Evolutionary conservation across 2,888 invertebrate genomes (phyloP).

Genomic region (Drosophila putrida): DNA sequence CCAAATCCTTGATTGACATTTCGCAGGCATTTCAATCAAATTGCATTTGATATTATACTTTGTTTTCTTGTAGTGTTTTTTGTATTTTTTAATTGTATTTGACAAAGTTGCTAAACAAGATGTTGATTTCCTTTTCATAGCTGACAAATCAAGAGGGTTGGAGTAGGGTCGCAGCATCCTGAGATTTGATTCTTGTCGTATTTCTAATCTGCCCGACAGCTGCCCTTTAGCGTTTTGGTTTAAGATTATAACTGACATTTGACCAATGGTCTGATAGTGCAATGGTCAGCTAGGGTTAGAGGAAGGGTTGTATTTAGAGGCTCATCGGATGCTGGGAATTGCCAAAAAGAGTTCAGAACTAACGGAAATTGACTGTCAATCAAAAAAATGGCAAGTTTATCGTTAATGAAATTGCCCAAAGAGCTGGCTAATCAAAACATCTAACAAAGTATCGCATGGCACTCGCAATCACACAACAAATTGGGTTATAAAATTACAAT

Average conservation of each 20-base stretch:
- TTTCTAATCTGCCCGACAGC: slow-evolving; percentile 42
- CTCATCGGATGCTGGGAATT: slow-evolving; percentile 1
- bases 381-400: slow-evolving; percentile 10
- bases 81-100: slow-evolving; percentile 70
- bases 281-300: slow-evolving; percentile 36
- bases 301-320: slow-evolving; percentile 50
- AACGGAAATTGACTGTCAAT: slow-evolving; percentile 25
- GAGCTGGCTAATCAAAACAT: slow-evolving; percentile 56
- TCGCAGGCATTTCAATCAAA: slow-evolving; percentile 73
- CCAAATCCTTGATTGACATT: slow-evolving; percentile 70
- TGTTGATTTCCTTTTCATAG: slow-evolving; percentile 44
- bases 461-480: slow-evolving; percentile 59
- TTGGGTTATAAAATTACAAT: slow-evolving; percentile 77
- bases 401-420: slow-evolving; percentile 19
- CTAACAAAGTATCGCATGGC: slow-evolving; percentile 58
- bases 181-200: slow-evolving; percentile 2
- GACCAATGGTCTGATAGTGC: slow-evolving; percentile 57
- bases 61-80: slow-evolving; percentile 17
- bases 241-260: slow-evolving; percentile 67
- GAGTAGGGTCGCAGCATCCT: slow-evolving; percentile 54
- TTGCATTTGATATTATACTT: slow-evolving; percentile 49
- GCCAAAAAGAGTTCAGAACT: slow-evolving; percentile 2
- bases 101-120: slow-evolving; percentile 77
- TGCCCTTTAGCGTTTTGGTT: slow-evolving; percentile 40
- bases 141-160: slow-evolving; percentile 51